Evolutionary conservation across 53 echinoderm and acorn worm genomes (phyloP), one percentile per base, ranked within the genome.

Genomic region (Actinopyga echinites): DNA sequence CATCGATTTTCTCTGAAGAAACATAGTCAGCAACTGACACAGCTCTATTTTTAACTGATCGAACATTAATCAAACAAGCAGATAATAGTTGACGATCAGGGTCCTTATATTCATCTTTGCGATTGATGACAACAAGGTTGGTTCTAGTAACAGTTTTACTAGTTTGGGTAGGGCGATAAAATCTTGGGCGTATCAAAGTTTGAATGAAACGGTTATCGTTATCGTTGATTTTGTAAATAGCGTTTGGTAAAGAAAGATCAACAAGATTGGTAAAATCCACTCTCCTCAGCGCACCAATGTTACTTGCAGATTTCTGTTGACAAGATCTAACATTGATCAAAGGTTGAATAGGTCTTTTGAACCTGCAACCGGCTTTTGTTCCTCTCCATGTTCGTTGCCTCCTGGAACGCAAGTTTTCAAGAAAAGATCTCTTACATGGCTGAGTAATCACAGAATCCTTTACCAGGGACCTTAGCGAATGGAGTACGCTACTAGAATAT

Each of bases 1-100:
- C 31, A 25, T 84, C 74, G 30, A 73, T 13, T 23, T 69, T 56
- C 6, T 69, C 64, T 17, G 83, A 35, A n/a, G 23, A 30, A 17
- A 71, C 65, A 28, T 52, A 69, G 36, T 84, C 84, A 1, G 53
- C 29, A 12, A 84, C 53, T 1, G 66, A 84, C 30, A 69, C 21
- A 5, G 69, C 56, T 71, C 69, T 83, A 29, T 69, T 84, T 69
- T 71, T 84, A 13, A 84, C 84, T 44, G 69, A 84, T 17, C 71
- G 65, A 26, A 65, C 65, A 71, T 84, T 69, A 19, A 69, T 29
- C 26, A 38, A 69, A 24, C 69, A 84, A 3, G 32, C 26, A 22
- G 32, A 79, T 64, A 64, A 24, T 2, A 21, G 24, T 4, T 8
- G 24, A 25, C 30, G 26, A 8, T 64, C 29, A 22, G 29, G 64